phyloP scores from a whole-genome alignment of 2,113 vertebrate genomes.

The Saguinus midas region DNA sequence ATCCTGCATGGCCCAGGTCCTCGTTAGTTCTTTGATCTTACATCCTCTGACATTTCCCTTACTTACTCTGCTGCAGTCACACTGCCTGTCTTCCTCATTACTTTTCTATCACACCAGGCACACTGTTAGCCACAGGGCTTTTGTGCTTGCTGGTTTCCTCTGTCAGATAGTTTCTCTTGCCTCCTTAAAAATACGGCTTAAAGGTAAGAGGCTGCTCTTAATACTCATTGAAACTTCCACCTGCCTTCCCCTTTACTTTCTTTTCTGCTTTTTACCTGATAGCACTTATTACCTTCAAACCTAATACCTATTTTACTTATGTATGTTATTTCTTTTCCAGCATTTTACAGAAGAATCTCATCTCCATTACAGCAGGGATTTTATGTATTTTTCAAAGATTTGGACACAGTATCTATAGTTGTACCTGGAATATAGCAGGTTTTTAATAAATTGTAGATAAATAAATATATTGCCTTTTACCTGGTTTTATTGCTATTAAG shows the following conservation, averaged over 20 bases:
- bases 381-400: not conserved
- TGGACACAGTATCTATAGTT: not conserved
- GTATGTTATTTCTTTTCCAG: not conserved
- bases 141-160: not conserved
- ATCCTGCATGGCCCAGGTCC: rapidly evolving
- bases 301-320: not conserved
- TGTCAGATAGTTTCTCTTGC: not conserved
- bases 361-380: not conserved
- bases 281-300: not conserved
- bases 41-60: not conserved
- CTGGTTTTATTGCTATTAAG: not conserved
- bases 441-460: not conserved
- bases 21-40: not conserved
- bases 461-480: not conserved
- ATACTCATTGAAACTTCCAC: not conserved
- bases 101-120: not conserved
- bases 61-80: not conserved
- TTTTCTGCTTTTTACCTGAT: not conserved
- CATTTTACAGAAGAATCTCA: not conserved
- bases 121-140: not conserved
- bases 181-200: not conserved
- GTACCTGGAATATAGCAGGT: not conserved
- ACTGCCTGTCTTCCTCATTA: not conserved
- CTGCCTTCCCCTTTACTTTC: not conserved
- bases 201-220: not conserved